Percentiles rank a stretch among this genome's conserved stretches.
Conservation (phyloP, 2,797 vertebrate genomes). For the Anguilla megastoma region DNA sequence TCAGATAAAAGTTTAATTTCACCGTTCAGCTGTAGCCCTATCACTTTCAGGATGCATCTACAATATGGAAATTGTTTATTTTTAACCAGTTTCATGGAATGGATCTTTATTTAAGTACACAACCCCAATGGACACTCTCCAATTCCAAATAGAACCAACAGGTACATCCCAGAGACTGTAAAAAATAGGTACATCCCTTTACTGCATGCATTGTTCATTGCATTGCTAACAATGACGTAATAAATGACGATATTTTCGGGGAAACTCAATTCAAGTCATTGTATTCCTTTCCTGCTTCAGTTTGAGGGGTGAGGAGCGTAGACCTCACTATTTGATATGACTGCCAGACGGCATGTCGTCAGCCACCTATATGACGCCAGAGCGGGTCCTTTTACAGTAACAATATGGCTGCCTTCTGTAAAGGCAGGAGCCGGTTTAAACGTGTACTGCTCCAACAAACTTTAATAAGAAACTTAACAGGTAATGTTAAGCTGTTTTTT, state of each 20-base stretch:
- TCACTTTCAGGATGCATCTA: neutral
- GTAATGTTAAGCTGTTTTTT: slow-evolving; percentile 48
- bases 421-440: slow-evolving; percentile 64
- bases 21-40: neutral
- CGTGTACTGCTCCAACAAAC: slow-evolving; percentile 36
- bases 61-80: too few relatives aligned
- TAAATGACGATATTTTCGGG: neutral
- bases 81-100: too few relatives aligned
- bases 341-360: slow-evolving; percentile 53
- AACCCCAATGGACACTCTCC: too few relatives aligned
- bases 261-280: neutral
- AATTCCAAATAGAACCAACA: neutral
- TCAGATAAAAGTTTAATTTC: neutral
- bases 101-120: too few relatives aligned
- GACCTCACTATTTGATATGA: neutral
- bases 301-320: neutral
- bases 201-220: neutral
- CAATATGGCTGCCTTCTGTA: slow-evolving; percentile 72
- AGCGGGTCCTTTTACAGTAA: slow-evolving; percentile 63
- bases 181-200: neutral
- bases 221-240: neutral
- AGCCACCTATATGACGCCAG: slow-evolving; percentile 38
- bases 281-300: neutral
- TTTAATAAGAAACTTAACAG: slow-evolving; percentile 61
- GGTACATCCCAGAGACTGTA: too few relatives aligned